Conservation (phyloP, 2,797 vertebrate genomes). For the Cynopterus sphinx region DNA sequence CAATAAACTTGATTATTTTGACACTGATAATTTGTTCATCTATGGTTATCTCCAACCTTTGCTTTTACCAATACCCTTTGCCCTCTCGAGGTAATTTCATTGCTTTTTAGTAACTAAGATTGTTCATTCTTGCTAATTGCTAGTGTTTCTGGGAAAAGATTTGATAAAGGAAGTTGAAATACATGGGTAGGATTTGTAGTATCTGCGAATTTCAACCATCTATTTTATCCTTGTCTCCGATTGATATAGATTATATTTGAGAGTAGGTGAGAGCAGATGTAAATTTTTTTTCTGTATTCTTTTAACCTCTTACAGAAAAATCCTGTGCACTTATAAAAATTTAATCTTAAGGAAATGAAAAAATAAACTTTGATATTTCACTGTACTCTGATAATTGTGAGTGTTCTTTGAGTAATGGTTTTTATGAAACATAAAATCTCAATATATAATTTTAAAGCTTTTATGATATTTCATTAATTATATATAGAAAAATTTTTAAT, state of each 20-base stretch:
- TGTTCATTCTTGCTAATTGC: slow-evolving; percentile 39
- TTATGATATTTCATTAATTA: background rate
- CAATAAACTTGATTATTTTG: slow-evolving; percentile 28
- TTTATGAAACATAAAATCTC: background rate
- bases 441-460: background rate
- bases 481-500: background rate
- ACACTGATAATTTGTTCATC: slow-evolving; percentile 20
- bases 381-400: background rate
- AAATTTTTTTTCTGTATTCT: background rate
- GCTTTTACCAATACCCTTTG: slow-evolving; percentile 50
- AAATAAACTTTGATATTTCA: slow-evolving; percentile 7
- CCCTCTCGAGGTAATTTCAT: background rate
- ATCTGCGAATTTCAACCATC: slow-evolving; percentile 31
- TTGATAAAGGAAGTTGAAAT: slow-evolving; percentile 42
- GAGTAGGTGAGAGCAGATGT: background rate
- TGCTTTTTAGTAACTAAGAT: slow-evolving; percentile 54
- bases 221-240: slow-evolving; percentile 31
- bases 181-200: background rate
- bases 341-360: slow-evolving; percentile 42
- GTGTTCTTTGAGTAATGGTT: background rate
- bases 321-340: background rate
- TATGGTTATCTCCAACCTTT: slow-evolving; percentile 30
- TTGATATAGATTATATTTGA: slow-evolving; percentile 38
- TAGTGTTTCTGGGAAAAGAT: slow-evolving; percentile 32
- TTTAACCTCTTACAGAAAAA: slow-evolving; percentile 40